A percentile compares a stretch with the other conserved stretches of the same genome.
These are phyloP conservation scores for Melangyna quadrimaculata DNA, from an alignment of 2,888 invertebrate species.

Conservation along the genomic window DNA sequence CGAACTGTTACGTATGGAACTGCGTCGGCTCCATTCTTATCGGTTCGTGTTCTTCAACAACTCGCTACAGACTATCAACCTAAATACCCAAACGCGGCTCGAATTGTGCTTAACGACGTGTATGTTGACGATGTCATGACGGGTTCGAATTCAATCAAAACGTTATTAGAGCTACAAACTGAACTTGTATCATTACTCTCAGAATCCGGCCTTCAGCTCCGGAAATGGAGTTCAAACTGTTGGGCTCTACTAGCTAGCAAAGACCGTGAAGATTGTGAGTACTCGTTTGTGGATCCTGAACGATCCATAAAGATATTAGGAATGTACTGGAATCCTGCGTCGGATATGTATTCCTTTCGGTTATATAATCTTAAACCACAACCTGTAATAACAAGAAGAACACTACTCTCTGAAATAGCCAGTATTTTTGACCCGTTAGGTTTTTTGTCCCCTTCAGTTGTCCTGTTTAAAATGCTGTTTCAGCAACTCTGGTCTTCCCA, in stretches of 20 bases:
- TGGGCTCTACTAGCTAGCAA: background rate
- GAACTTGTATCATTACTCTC: conserved; percentile 19
- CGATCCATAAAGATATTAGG: conserved; percentile 6
- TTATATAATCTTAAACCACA: background rate
- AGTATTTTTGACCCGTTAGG: conserved; percentile 21
- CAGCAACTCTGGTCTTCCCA: conserved; percentile 19
- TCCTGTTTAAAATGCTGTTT: conserved; percentile 11
- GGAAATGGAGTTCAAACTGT: too few relatives aligned
- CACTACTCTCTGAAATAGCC: background rate
- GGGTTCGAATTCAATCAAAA: conserved; percentile 1
- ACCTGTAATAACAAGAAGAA: background rate
- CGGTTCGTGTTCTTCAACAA: conserved; percentile 62
- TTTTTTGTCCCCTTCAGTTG: background rate
- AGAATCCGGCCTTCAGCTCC: conserved; percentile 14
- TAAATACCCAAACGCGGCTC: conserved; percentile 45
- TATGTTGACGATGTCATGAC: conserved; percentile 68
- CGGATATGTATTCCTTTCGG: conserved; percentile 1
- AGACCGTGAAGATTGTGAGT: conserved; percentile 11
- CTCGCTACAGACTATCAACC: conserved; percentile 42
- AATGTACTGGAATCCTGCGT: too few relatives aligned
- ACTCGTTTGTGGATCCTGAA: conserved; percentile 1
- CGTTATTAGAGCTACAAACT: background rate
- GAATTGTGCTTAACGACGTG: conserved; percentile 51
- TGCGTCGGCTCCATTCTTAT: conserved; percentile 55
- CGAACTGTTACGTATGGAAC: too few relatives aligned